Base-by-base conservation (phyloP, 2,888 invertebrate genomes). In the Andrena dorsata region DNA sequence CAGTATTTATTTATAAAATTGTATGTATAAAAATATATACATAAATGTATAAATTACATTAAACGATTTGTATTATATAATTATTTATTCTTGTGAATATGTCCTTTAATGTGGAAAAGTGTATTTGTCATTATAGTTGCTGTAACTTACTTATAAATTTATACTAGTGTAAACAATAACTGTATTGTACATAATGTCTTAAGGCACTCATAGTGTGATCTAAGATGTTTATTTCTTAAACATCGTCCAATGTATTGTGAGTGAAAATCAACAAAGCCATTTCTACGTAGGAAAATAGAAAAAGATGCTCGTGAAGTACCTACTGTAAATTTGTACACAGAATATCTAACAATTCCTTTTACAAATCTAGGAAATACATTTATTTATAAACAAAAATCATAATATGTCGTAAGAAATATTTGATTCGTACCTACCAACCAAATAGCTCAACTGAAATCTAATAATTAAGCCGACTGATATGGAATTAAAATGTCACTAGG, bases 181-280 rank as follows among this genome's bases (percentile, higher is more conserved):
- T 63, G 23, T 5, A 28, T 69, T 32, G 13, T 35, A 75, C 23
- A 61, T 60, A 60, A n/a, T 26, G n/a, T 4, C 41, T 56, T 41
- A 64, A 23, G 28, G 30, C 64, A 64, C 26, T 72, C 72, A 32
- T 58, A 2, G 51, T 26, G 20, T 20, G 6, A 32, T 56, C 13
- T 47, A 30, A 47, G 1, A 53, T 76, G 53, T 76, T 63, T 71
- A 58, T 69, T 60, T 32, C 16, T n/a, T 6, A n/a, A 61, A 71
- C 23, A 32, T 4, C 10, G 28, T 5, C 53, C 20, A n/a, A 51
- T 16, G 23, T 53, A 32, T 53, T 32, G 7, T 6, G 5, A 66
- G 30, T 51, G 10, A 51, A 51, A 51, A 51, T 13, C 2, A 10
- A 7, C n/a, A 28, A 28, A 26, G 13, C 26, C 16, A 28, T 28